phyloP scores from a whole-genome alignment of 2,797 vertebrate genomes.

The Danio kyathit region DNA sequence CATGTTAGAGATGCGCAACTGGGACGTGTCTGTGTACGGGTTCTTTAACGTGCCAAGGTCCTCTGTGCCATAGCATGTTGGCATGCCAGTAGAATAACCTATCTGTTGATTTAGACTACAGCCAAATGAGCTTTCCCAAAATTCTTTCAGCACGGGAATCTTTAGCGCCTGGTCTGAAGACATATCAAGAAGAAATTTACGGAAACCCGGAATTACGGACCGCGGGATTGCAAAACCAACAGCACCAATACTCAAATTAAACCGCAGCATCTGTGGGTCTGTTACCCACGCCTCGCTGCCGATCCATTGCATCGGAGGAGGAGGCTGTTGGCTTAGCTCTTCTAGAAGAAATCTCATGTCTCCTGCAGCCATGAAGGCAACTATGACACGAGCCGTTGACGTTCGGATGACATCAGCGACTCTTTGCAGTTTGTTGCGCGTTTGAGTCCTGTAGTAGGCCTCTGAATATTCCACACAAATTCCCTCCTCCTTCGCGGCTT shows the following conservation, averaged over 20 bases:
- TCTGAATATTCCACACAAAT: slow-evolving; percentile 64
- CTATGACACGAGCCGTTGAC: slow-evolving; percentile 71
- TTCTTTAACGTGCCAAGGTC: slow-evolving; percentile 61
- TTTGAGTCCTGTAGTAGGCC: slow-evolving; percentile 61
- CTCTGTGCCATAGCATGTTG: slow-evolving; percentile 69
- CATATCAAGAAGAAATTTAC: slow-evolving; percentile 69
- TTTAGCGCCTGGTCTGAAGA: slow-evolving; percentile 53
- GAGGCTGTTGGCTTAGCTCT: slow-evolving; percentile 64
- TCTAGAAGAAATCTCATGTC: slow-evolving; percentile 70
- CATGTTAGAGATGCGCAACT: slow-evolving; percentile 74
- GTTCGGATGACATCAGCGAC: slow-evolving; percentile 63
- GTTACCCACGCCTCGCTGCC: slow-evolving; percentile 76
- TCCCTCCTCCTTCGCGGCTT: slow-evolving; percentile 43
- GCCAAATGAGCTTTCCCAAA: slow-evolving; percentile 71
- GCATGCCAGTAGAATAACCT: not conserved
- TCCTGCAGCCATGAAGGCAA: slow-evolving; percentile 66
- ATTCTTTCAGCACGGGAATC: slow-evolving; percentile 68
- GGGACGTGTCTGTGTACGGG: slow-evolving; percentile 72
- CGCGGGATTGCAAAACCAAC: slow-evolving; percentile 70
- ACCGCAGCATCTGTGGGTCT: slow-evolving; percentile 62
- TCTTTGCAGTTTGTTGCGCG: slow-evolving; percentile 63
- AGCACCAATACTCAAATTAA: slow-evolving; percentile 65
- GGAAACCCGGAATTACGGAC: slow-evolving; percentile 72
- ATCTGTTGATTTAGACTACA: slow-evolving; percentile 53
- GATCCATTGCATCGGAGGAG: slow-evolving; percentile 72